Evolutionary conservation across 2,113 vertebrate genomes (phyloP).

Genomic region (Emberiza fucata): DNA sequence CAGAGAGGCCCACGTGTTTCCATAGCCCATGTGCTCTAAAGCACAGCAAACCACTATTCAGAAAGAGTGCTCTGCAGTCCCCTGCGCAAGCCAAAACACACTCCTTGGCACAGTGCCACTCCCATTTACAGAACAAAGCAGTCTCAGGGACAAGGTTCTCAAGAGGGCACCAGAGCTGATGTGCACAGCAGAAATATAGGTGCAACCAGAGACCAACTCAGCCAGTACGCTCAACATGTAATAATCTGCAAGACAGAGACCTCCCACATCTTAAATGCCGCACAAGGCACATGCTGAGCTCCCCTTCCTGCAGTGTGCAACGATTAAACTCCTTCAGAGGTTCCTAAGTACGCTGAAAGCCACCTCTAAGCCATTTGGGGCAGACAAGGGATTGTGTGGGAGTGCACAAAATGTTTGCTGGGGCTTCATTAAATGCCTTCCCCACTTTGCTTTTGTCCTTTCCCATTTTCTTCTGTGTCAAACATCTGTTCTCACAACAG

Average conservation of each 20-base stretch:
- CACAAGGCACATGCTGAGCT: not conserved
- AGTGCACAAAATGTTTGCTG: not conserved
- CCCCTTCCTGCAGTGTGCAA: rapidly evolving
- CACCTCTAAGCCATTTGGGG: not conserved
- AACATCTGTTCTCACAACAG: not conserved
- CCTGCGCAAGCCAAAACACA: not conserved
- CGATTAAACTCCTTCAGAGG: not conserved
- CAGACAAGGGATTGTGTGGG: not conserved
- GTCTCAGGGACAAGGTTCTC: not conserved
- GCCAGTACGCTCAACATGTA: not conserved
- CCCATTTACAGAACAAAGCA: not conserved
- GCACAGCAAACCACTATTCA: not conserved
- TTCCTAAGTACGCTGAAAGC: not conserved
- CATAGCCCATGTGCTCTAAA: not conserved
- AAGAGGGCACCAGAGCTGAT: not conserved
- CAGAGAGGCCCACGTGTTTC: not conserved
- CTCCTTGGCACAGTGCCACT: not conserved
- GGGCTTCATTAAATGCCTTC: not conserved
- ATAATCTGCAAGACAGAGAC: not conserved
- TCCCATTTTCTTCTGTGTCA: not conserved
- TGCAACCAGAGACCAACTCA: not conserved
- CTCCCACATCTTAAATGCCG: not conserved
- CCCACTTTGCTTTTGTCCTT: not conserved
- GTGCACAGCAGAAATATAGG: not conserved
- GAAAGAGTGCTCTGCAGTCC: not conserved